Evolutionary conservation across 2,888 invertebrate species (phyloP).

Genomic region (Callinectes sapidus): DNA sequence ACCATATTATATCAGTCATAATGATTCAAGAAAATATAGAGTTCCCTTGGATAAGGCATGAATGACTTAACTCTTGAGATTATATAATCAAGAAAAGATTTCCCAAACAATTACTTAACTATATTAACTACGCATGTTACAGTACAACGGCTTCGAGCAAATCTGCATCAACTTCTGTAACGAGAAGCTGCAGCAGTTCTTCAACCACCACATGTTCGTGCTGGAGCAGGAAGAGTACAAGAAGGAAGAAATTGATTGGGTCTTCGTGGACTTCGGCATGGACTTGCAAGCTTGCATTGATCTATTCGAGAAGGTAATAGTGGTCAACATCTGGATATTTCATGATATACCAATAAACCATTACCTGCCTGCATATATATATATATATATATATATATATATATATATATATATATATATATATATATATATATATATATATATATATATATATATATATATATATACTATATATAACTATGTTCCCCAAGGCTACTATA

Average conservation of each 20-base stretch:
- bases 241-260: conserved; percentile 97
- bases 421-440: neutral
- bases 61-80: neutral
- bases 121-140: conserved; percentile 73
- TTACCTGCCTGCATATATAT: neutral
- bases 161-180: conserved; percentile 93
- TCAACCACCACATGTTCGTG: conserved; percentile 99
- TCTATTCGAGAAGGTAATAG: conserved; percentile 93
- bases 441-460: neutral
- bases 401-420: neutral
- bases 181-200: conserved; percentile 92
- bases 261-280: conserved; percentile 99
- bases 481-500: too few relatives aligned
- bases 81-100: neutral
- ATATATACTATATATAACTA: neutral
- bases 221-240: conserved; percentile 99
- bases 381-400: neutral
- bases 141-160: conserved; percentile 98
- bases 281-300: conserved; percentile 99
- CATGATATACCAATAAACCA: neutral
- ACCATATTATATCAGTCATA: neutral
- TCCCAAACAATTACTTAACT: neutral
- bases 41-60: neutral
- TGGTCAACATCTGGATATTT: conserved; percentile 84
- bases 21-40: neutral